phyloP scores from a whole-genome alignment of 2,113 vertebrate genomes.

The Zosterops lateralis region DNA sequence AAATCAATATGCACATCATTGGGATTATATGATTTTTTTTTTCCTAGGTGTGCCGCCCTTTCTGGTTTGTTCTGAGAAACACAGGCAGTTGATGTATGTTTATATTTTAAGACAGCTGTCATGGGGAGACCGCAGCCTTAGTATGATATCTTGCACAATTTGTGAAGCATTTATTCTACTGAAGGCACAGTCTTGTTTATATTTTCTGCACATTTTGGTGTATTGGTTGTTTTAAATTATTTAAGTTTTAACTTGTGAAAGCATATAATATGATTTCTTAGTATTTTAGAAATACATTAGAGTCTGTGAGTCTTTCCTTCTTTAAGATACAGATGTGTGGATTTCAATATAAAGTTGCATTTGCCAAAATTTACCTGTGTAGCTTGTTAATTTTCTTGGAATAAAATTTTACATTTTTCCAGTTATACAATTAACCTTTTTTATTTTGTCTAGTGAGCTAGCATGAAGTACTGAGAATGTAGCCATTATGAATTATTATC shows the following conservation, averaged over 20 bases:
- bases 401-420: constrained; percentile 97
- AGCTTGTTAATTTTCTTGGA: constrained; percentile 98
- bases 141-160: constrained; percentile 98
- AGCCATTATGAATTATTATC: constrained; percentile 67
- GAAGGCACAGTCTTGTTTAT: constrained; percentile 99
- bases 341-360: constrained; percentile 99
- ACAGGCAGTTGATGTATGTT: constrained; percentile 82
- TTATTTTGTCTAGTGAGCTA: constrained; percentile 76
- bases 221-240: constrained; percentile 95
- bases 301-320: constrained; percentile 99
- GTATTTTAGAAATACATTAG: constrained; percentile 98
- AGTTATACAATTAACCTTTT: constrained; percentile 80
- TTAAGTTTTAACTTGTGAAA: constrained; percentile 96
- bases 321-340: constrained; percentile 98
- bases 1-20: constrained; percentile 75
- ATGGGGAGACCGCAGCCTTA: constrained; percentile 98
- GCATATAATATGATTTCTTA: constrained; percentile 96
- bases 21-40: constrained; percentile 64
- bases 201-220: constrained; percentile 97
- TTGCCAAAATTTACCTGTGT: constrained; percentile 99
- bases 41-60: constrained; percentile 73
- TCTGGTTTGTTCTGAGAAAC: constrained; percentile 75
- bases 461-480: constrained; percentile 71
- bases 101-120: constrained; percentile 89
- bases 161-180: constrained; percentile 93